Evolutionary conservation across 2,888 invertebrate species (phyloP), one percentile per base, ranked within the genome.

Genomic region (Plagiodera versicolora): DNA sequence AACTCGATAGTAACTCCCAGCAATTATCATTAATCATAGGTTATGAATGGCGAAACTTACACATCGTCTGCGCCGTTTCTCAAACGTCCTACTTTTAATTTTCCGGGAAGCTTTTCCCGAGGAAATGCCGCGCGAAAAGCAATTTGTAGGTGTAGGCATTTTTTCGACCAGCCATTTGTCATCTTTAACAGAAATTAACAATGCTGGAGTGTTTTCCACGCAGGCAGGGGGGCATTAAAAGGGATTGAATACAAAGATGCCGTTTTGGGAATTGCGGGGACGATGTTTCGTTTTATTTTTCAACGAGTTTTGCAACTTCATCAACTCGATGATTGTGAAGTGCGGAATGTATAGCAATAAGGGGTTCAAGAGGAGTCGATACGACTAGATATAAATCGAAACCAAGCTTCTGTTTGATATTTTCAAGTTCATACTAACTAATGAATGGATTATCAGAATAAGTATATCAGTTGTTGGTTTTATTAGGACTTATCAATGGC

Each of bases 21-120:
- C 77, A 78, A 79, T 79, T 79, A 79, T 76, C 79, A 79, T 79
- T 78, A 77, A 79, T 79, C 79, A 78, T 74, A 72, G 70, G 76
- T 78, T 79, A 79, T 78, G 78, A 78, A 79, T 78, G 76, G 78
- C 75, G 73, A 78, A 79, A 78, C 77, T 79, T 78, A 70, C 75
- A 75, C 75, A 68, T 73, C 73, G 75, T 73, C 72, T 72, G 46
- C 64, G 56, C 52, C 58, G 60, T 61, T 60, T 60, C 56, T 65
- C 63, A 39, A 61, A 61, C 64, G 60, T 60, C 67, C 62, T 69
- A 72, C 71, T 75, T 75, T 74, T 74, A 74, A 74, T 75, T 74
- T 75, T 73, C 73, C 65, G 63, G 44, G 58, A 48, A 55, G 57
- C 50, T 61, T 58, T 52, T 53, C 18, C 44, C 44, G 20, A 24